Evolutionary conservation across 2,797 vertebrate species (phyloP).

Genomic region (Phrynocephalus vlangalii): DNA sequence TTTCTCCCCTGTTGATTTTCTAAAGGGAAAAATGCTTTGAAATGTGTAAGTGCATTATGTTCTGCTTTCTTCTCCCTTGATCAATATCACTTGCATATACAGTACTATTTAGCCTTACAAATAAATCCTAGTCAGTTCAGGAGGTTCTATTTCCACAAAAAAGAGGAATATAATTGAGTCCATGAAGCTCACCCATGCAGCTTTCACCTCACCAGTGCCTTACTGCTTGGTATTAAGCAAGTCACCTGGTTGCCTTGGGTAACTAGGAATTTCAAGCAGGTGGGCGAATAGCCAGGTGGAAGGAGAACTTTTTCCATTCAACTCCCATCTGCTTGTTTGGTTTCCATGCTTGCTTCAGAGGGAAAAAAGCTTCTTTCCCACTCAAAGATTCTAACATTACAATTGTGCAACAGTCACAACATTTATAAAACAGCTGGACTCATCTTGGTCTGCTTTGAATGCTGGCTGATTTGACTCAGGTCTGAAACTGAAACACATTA

Average conservation of each 20-base stretch:
- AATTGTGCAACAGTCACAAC: not conserved
- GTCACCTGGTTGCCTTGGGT: not conserved
- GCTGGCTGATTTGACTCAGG: not conserved
- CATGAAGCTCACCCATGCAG: not conserved
- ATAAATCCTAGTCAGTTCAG: too few relatives aligned
- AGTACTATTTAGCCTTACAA: too few relatives aligned
- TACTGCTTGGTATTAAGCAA: not conserved
- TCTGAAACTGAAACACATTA: not conserved
- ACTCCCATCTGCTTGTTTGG: not conserved
- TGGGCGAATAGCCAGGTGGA: not conserved
- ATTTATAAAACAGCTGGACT: not conserved
- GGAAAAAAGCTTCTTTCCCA: not conserved
- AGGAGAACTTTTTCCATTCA: not conserved
- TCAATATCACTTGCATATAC: not conserved
- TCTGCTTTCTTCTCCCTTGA: not conserved
- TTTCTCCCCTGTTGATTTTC: not conserved
- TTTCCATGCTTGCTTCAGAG: not conserved
- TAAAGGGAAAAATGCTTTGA: not conserved
- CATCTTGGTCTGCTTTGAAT: not conserved
- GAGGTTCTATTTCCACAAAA: not conserved
- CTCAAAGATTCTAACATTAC: not conserved
- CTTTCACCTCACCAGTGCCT: not conserved
- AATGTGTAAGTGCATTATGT: not conserved
- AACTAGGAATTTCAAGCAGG: not conserved
- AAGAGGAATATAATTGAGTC: not conserved